Base-by-base conservation (phyloP, 2,797 vertebrate genomes). In the Novumbra hubbsi region DNA sequence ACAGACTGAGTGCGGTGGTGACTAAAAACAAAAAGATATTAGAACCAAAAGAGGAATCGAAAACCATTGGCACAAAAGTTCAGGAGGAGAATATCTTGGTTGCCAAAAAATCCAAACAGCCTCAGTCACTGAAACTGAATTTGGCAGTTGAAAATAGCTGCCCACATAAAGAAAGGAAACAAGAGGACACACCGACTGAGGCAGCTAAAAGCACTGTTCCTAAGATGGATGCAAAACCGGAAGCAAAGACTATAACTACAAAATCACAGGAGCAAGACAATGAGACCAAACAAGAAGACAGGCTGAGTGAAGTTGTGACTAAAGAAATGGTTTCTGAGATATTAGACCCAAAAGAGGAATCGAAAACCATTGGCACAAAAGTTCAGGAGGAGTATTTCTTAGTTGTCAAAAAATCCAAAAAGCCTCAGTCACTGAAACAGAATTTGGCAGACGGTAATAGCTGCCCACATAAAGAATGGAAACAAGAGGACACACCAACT, bases 341-440 rank as follows among this genome's bases (percentile, higher is more conserved):
- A 57, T 57, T 57, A 24, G 9, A 60, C 55, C 24, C 55, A 60
- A 60, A 60, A 60, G 21, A 60, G 55, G 12, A 24, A 60, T 60
- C 21, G 24, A 27, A 60, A 24, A 24, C 57, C 76, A 65, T 30
- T 67, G 0, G 62, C 49, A 50, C 64, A 72, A 38, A 69, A 65
- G 68, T n/a, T 67, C 2, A 3, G 12, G 50, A 77, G 14, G 72
- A 74, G 21, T 55, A 5, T 2, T 16, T 17, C 14, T 45, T 68
- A 17, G 34, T 57, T n/a, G 14, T 77, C 19, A 49, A 32, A 52
- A 70, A 79, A 15, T 17, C 19, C 38, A 91, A 88, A 87, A 85
- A 85, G 76, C 21, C 80, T 76, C 78, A 88, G 84, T 88, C 80
- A 79, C 15, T 67, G 27, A 70, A 55, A 45, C 9, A 45, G 41